Base-by-base conservation (phyloP, 64 coral and sea anemone species). In the Astreopora myriophthalma region DNA sequence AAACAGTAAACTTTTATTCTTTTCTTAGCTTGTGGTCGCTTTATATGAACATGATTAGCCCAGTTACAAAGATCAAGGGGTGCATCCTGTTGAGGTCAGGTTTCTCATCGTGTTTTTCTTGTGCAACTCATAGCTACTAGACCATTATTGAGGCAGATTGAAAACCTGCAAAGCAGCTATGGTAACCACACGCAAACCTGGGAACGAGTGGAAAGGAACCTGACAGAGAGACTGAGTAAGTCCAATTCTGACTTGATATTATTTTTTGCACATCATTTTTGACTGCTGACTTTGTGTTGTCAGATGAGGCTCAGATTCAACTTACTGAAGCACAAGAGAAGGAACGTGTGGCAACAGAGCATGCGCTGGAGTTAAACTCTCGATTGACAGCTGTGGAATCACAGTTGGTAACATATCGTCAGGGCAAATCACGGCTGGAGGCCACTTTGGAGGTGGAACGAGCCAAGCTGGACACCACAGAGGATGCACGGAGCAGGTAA, bases 171-270 rank as follows among this genome's bases (percentile, higher is more conserved):
- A 39, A 92, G 86, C 49, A 96, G 94, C 26, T 92, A 99, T 90
- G 86, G 94, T 27, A 95, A 91, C 57, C 97, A 99, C 39, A 91
- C 94, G 46, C 79, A 84, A 16, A 93, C 91, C 12, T 96, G 97
- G 97, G 97, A 99, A 75, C 93, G 85, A 72, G 89, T 99, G 38
- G 97, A 99, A 29, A 93, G 83, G 44, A 99, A 93, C 49, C 76
- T 99, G 8, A 99, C 97, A 22, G 97, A 99, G 84, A 88, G 97
- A 42, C 84, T 99, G 27, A 95, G 97, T 99, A 71, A 88, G 86
- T 78, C 2, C 6, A 79, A 39, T 17, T 5, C 28, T 23, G 34
- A 38, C 10, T n/a, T 23, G 19, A 30, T 27, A 36, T 23, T 20
- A 79, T 0, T 31, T 32, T 81, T 30, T 71, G 28, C 10, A 32